These are phyloP conservation scores for Melipona bicolor DNA, from an alignment of 2,888 invertebrate genomes.

Conservation along the genomic window DNA sequence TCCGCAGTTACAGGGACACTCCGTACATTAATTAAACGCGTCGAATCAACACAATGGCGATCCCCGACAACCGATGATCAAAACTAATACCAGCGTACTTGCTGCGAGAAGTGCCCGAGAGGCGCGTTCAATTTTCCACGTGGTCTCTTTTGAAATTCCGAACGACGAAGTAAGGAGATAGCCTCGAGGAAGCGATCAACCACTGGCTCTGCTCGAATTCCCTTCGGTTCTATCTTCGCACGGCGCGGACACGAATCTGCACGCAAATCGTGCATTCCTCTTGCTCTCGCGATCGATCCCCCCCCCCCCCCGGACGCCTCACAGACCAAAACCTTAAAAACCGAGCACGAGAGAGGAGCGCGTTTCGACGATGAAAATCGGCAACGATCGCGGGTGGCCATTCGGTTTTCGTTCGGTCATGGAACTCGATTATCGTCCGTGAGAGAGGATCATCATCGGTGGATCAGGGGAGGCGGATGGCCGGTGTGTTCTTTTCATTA, in stretches of 20 bases:
- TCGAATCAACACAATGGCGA: too few species aligned
- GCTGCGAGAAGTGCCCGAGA: background rate
- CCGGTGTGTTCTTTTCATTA: slow-evolving; percentile 72
- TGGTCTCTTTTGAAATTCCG: background rate
- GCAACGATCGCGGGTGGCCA: slow-evolving; percentile 36
- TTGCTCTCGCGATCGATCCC: background rate
- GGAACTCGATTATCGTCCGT: slow-evolving; percentile 55
- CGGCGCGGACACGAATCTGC: background rate
- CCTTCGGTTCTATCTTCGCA: background rate
- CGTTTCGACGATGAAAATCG: slow-evolving; percentile 12
- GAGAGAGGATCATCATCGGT: slow-evolving; percentile 16
- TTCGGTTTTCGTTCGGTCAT: slow-evolving; percentile 26
- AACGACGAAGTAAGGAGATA: background rate
- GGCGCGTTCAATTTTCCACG: background rate
- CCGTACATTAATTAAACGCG: too few species aligned
- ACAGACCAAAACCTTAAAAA: background rate
- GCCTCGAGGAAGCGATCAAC: slow-evolving; percentile 6
- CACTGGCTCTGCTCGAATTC: background rate
- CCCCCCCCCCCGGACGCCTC: too few species aligned
- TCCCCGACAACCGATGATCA: background rate
- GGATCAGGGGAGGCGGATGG: slow-evolving; percentile 27
- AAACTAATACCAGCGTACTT: background rate
- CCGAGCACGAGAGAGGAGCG: background rate
- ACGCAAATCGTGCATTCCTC: background rate
- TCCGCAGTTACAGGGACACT: too few species aligned